Percentiles rank a stretch among this genome's conserved stretches.
Conservation (phyloP, 2,888 invertebrate species). For the Cheilosia grossa region DNA sequence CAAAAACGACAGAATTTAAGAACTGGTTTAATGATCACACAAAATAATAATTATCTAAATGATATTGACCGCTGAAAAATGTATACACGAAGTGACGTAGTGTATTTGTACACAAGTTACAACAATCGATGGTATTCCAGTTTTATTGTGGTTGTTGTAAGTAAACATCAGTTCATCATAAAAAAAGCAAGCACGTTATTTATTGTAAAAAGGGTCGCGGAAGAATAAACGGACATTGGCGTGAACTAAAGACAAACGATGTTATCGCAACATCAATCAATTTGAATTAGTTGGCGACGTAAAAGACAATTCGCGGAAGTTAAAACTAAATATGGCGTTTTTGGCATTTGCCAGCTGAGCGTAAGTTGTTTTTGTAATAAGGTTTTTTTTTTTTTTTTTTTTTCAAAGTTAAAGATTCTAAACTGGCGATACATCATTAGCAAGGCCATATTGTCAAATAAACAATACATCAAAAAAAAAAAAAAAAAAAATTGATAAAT, state of each 20-base stretch:
- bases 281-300: conserved; percentile 17
- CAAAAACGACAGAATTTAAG: conserved; percentile 2
- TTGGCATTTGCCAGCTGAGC: conserved; percentile 5
- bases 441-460: conserved; percentile 44
- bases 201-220: conserved; percentile 8
- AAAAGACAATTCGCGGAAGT: conserved; percentile 37
- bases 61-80: conserved; percentile 55
- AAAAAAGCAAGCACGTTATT: conserved; percentile 5
- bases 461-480: background rate
- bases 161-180: conserved; percentile 19
- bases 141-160: conserved; percentile 11
- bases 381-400: conserved; percentile 21
- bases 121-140: conserved; percentile 17
- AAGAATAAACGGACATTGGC: conserved; percentile 15
- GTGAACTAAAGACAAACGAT: conserved; percentile 6
- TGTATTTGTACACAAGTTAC: background rate
- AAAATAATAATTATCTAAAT: conserved; percentile 46
- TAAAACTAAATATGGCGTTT: conserved; percentile 25
- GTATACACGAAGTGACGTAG: conserved; percentile 14
- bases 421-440: conserved; percentile 1
- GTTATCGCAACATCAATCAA: conserved; percentile 13
- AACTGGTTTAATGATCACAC: conserved; percentile 56
- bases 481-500: background rate
- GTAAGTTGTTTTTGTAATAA: conserved; percentile 14
- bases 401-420: conserved; percentile 16